Conservation (phyloP, 2,797 vertebrate species). For the Leptoclinus maculatus region DNA sequence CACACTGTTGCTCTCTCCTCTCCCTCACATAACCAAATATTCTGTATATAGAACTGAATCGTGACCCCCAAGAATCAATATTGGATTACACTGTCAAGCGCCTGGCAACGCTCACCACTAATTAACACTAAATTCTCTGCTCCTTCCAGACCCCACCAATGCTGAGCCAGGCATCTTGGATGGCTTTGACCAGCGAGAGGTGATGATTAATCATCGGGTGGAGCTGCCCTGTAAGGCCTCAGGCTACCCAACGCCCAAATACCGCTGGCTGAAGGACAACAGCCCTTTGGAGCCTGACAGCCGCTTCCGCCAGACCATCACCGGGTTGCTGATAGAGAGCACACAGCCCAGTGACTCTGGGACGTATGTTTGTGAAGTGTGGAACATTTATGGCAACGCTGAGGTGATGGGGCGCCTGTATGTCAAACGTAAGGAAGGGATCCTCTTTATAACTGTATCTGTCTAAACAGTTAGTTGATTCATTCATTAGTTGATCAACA, state of each 20-base stretch:
- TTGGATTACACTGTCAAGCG: constrained; percentile 54
- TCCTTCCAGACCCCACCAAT: constrained; percentile 91
- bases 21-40: constrained; percentile 46
- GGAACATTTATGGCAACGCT: constrained; percentile 97
- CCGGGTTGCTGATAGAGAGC: constrained; percentile 93
- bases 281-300: constrained; percentile 94
- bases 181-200: constrained; percentile 95
- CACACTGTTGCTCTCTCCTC: constrained; percentile 22
- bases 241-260: constrained; percentile 94
- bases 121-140: constrained; percentile 66
- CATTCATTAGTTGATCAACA: not conserved
- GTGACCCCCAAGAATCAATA: constrained; percentile 65
- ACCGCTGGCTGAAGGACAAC: constrained; percentile 98
- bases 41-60: constrained; percentile 54
- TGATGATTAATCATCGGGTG: constrained; percentile 94
- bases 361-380: constrained; percentile 96
- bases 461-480: not conserved
- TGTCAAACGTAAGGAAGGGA: constrained; percentile 90
- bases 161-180: constrained; percentile 96
- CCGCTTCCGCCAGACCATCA: constrained; percentile 92
- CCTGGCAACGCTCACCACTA: constrained; percentile 59
- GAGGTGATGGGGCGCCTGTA: constrained; percentile 93
- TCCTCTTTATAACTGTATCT: not conserved
- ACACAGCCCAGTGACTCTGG: constrained; percentile 91
- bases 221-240: constrained; percentile 98